A percentile compares a stretch with the other conserved stretches of the same genome.
Evolutionary conservation across 2,888 invertebrate species (phyloP).

Genomic region (Coelinius sp.): DNA sequence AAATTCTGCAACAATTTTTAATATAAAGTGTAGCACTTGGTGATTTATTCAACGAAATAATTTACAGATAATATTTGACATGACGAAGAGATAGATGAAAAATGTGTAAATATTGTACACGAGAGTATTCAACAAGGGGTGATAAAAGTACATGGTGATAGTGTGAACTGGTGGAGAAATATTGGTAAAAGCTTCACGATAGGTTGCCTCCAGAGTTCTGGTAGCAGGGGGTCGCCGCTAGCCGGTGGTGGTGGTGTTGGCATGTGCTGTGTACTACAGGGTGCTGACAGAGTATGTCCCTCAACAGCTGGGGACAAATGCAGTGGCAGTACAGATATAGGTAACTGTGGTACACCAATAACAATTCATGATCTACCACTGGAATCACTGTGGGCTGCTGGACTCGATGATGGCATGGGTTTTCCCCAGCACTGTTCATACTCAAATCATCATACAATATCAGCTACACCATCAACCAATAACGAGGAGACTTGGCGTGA

Average conservation of each 20-base stretch:
- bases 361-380: constrained; percentile 59
- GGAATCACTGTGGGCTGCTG: constrained; percentile 69
- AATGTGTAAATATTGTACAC: constrained; percentile 21
- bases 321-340: constrained; percentile 47
- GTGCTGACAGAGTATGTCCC: constrained; percentile 66
- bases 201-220: constrained; percentile 67
- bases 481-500: constrained; percentile 62
- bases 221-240: constrained; percentile 57
- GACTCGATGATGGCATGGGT: constrained; percentile 68
- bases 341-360: constrained; percentile 40
- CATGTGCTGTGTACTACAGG: constrained; percentile 67
- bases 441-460: constrained; percentile 59
- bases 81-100: not conserved
- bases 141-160: constrained; percentile 4
- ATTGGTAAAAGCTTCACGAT: constrained; percentile 61
- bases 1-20: constrained; percentile 24
- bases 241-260: constrained; percentile 54
- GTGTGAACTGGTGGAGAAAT: constrained; percentile 40
- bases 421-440: constrained; percentile 65
- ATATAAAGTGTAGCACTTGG: not conserved
- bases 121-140: not conserved
- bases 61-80: not conserved
- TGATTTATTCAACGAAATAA: too few species aligned
- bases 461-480: constrained; percentile 49
- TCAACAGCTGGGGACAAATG: constrained; percentile 59